Evolutionary conservation across 1,140 invertebrate species (phyloP).

Genomic region (Phocides pigmalion): DNA sequence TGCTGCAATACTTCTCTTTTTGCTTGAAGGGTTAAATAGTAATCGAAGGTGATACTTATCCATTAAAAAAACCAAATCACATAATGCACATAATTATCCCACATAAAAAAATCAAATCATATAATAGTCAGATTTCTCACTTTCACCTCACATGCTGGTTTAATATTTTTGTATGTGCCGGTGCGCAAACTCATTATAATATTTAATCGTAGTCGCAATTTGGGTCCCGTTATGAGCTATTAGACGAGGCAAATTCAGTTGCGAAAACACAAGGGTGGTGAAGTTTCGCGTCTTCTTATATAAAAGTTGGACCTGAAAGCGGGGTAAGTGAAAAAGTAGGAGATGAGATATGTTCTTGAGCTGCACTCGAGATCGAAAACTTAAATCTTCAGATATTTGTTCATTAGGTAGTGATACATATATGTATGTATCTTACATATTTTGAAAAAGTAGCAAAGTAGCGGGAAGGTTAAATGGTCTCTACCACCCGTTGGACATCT

Average conservation of each 20-base stretch:
- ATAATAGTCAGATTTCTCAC: not conserved
- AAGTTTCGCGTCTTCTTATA: constrained; percentile 1
- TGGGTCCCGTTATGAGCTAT: not conserved
- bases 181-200: constrained; percentile 1
- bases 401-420: not conserved
- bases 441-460: too few relatives aligned
- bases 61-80: too few relatives aligned
- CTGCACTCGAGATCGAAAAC: not conserved
- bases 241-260: not conserved
- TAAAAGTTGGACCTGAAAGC: not conserved
- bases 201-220: not conserved
- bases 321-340: not conserved
- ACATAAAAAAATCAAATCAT: not conserved
- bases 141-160: not conserved
- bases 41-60: too few relatives aligned
- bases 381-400: not conserved
- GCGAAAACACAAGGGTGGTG: not conserved
- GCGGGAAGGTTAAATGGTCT: too few relatives aligned
- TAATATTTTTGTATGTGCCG: not conserved
- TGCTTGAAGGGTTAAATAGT: too few relatives aligned
- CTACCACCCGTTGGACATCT: too few relatives aligned
- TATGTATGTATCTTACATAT: too few relatives aligned
- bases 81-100: too few relatives aligned
- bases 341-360: not conserved
- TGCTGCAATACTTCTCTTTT: too few relatives aligned